Percentiles rank a stretch among this genome's conserved stretches.
Evolutionary conservation across 2,113 vertebrate genomes (phyloP).

Genomic region (Cyprinodon variegatus): DNA sequence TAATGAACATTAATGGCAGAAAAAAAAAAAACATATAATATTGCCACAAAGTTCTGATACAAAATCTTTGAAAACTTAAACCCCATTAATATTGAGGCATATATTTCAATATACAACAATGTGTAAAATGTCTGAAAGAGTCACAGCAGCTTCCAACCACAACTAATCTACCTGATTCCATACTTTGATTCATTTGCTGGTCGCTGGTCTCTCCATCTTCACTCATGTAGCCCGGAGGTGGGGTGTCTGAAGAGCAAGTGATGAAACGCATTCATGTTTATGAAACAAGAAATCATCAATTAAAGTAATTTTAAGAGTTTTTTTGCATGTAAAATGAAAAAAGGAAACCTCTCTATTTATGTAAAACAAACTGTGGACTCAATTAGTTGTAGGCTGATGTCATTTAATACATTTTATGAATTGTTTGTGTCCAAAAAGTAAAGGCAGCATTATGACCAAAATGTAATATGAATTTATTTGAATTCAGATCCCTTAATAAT

Average conservation of each 20-base stretch:
- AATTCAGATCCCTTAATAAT: neutral
- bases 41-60: too few relatives aligned
- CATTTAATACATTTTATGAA: neutral
- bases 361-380: neutral
- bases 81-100: neutral
- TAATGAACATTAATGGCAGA: neutral
- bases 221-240: conserved; percentile 97
- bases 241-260: conserved; percentile 85
- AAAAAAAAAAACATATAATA: neutral
- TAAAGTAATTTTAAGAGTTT: neutral
- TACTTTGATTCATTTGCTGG: conserved; percentile 98
- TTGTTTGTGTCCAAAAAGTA: neutral
- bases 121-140: neutral
- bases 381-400: neutral
- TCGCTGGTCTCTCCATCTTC: conserved; percentile 98
- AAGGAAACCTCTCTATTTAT: neutral
- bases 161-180: conserved; percentile 92
- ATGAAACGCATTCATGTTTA: neutral
- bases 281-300: neutral
- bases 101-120: neutral
- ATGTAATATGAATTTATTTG: neutral
- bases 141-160: neutral
- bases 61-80: neutral
- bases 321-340: neutral
- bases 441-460: neutral